These are phyloP conservation scores for Cosmia pyralina DNA, from an alignment of 2,888 invertebrate genomes.

Conservation along the genomic window DNA sequence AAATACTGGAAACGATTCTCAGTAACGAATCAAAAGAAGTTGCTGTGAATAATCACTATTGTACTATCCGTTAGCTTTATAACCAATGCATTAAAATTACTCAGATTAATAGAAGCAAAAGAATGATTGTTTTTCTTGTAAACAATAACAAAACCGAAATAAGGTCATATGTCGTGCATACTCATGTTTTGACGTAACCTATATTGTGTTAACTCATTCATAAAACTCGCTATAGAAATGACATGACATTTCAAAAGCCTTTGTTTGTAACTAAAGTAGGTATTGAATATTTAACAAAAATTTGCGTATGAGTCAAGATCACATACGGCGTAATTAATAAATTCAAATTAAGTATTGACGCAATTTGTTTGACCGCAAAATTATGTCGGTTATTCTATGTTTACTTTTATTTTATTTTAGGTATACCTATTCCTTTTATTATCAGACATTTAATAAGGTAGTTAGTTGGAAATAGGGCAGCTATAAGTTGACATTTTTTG, in stretches of 20 bases:
- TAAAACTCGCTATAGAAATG: conserved; percentile 4
- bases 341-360: conserved; percentile 42
- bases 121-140: too few relatives aligned
- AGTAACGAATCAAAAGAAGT: not conserved
- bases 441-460: not conserved
- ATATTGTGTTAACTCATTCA: not conserved
- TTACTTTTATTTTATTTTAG: conserved; percentile 15
- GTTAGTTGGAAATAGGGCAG: not conserved
- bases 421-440: not conserved
- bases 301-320: conserved; percentile 26
- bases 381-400: conserved; percentile 3
- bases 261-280: conserved; percentile 10
- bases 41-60: not conserved
- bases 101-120: not conserved
- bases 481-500: rapidly evolving
- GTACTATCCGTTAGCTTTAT: not conserved
- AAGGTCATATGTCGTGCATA: conserved; percentile 1
- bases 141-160: not conserved
- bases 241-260: conserved; percentile 11
- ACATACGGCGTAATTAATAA: conserved; percentile 24
- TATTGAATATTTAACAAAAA: conserved; percentile 33
- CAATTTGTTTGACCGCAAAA: conserved; percentile 35
- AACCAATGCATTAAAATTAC: not conserved
- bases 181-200: conserved; percentile 5
- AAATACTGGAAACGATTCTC: not conserved